phyloP scores from a whole-genome alignment of 2,797 vertebrate genomes.

The Aldrovandia affinis region DNA sequence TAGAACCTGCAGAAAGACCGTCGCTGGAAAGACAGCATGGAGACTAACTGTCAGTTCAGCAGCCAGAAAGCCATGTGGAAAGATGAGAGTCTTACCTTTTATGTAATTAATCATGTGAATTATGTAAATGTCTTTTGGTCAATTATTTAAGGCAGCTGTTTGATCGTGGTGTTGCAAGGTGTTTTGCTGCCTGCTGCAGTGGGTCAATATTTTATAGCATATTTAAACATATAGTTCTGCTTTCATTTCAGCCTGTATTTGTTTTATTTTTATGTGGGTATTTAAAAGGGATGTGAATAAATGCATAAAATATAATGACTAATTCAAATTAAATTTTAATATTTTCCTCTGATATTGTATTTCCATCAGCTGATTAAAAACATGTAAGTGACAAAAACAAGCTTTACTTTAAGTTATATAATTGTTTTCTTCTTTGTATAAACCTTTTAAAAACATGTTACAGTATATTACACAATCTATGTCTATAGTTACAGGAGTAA shows the following conservation, averaged over 20 bases:
- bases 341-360: neutral
- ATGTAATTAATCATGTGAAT: conserved; percentile 4
- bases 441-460: no score
- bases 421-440: no score
- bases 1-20: conserved; percentile 24
- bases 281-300: neutral
- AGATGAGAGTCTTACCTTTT: conserved; percentile 73
- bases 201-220: neutral
- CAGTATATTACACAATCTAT: no score
- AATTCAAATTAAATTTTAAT: neutral
- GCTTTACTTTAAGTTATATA: neutral
- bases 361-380: neutral
- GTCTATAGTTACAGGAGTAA: no score
- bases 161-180: neutral
- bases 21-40: conserved; percentile 67
- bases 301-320: neutral
- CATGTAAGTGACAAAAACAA: neutral
- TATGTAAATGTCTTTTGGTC: neutral
- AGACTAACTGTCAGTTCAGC: conserved; percentile 63
- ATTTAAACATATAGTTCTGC: neutral
- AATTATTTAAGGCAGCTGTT: neutral
- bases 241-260: neutral
- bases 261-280: neutral
- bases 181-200: neutral
- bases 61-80: conserved; percentile 76